Base-by-base conservation (phyloP, 2,797 vertebrate species). In the Buceros bicornis region DNA sequence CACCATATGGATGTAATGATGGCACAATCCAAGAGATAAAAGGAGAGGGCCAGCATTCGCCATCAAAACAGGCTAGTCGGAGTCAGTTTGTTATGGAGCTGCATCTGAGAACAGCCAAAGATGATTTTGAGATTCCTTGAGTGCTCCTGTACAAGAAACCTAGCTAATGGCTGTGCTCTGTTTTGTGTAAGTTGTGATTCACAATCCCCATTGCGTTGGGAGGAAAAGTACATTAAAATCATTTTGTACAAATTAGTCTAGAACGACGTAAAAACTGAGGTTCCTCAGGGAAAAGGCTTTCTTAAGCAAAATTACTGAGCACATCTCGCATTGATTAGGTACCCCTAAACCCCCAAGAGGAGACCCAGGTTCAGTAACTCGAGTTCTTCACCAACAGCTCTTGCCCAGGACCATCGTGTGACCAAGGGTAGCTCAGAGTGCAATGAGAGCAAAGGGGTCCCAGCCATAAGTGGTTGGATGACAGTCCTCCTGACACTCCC, bases 121-220 rank as follows among this genome's bases (percentile, higher is more conserved):
- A 29, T 11, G 22, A 81, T 82, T 43, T 54, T 60, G 37, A 83
- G 76, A 74, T 65, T 88, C 42, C n/a, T 65, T 18, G 15, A 45
- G 42, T 50, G 65, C 64, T 20, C 42, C 48, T 35, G 24, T 14
- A 21, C 51, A 66, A 57, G 20, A 90, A 83, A 67, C 20, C 11
- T 47, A 29, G 33, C 51, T 87, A 73, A 45, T 29, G 74, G n/a
- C 28, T 80, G 18, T 48, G 37, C 35, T 69, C 37, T 74, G 57
- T 11, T 45, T 86, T 82, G 22, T 60, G 35, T 40, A 57, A 62
- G 57, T 16, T 77, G 21, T 26, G 57, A 45, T 21, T 80, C 29
- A n/a, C 40, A 62, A 80, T 56, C 21, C n/a, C 22, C 25, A 37
- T 29, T 42, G 15, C 42, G 74, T 12, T 0, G 0, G 51, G 53